Percentiles rank a stretch among this genome's conserved stretches.
Conservation (phyloP, 2,113 vertebrate genomes). For the Neodon shergylaensis region DNA sequence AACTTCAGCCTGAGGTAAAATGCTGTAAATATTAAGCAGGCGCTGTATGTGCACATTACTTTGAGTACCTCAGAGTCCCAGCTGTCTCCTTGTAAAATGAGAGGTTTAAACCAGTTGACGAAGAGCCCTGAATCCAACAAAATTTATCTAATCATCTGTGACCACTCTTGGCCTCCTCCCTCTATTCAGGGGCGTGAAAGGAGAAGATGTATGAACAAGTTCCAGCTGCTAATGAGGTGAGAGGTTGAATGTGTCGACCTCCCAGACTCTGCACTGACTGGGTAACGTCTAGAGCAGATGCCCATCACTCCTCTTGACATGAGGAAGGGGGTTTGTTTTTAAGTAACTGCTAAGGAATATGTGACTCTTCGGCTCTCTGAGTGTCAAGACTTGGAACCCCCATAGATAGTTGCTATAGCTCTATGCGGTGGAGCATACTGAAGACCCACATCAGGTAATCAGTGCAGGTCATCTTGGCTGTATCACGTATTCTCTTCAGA, state of each 20-base stretch:
- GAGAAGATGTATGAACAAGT: conserved; percentile 46
- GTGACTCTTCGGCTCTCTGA: conserved; percentile 3
- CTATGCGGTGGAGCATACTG: background rate
- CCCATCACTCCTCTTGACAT: background rate
- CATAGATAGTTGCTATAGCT: background rate
- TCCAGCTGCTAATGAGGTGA: conserved; percentile 66
- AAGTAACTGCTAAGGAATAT: conserved; percentile 40
- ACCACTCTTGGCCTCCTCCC: conserved; percentile 24
- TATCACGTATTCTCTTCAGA: background rate
- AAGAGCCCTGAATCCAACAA: conserved; percentile 43
- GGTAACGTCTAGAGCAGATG: conserved; percentile 3
- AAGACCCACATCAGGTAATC: background rate
- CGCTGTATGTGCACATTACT: background rate
- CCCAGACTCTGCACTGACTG: conserved; percentile 15
- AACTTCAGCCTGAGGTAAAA: conserved; percentile 69
- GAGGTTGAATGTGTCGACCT: conserved; percentile 41
- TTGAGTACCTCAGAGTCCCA: conserved; percentile 20
- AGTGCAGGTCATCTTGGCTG: background rate
- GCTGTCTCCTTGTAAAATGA: conserved; percentile 51
- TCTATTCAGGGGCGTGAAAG: conserved; percentile 44
- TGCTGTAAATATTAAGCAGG: conserved; percentile 67
- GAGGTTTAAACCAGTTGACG: background rate
- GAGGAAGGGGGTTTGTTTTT: conserved; percentile 29
- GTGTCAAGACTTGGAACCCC: background rate
- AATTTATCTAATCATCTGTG: conserved; percentile 65